Conservation (phyloP, 2,113 vertebrate species). For the Crocuta crocuta region DNA sequence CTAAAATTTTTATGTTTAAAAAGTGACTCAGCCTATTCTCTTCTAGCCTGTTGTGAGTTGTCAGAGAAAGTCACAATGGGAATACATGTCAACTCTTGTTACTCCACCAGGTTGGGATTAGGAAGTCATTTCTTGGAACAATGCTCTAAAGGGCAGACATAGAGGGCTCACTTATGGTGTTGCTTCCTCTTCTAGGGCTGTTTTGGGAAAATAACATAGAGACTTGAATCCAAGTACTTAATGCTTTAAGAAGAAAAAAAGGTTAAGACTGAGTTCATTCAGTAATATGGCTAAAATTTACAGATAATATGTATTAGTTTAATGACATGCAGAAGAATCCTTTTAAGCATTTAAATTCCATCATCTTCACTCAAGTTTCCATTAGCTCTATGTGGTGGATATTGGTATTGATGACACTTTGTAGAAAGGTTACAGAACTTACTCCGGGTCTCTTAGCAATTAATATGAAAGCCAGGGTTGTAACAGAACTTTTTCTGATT, state of each 20-base stretch:
- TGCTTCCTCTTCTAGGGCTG: not conserved
- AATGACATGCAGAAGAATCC: not conserved
- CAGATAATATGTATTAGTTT: not conserved
- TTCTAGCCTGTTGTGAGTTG: constrained; percentile 40
- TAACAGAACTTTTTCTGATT: constrained; percentile 14
- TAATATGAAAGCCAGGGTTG: not conserved
- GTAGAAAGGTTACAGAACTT: not conserved
- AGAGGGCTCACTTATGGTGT: not conserved
- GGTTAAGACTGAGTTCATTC: not conserved
- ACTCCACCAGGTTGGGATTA: constrained; percentile 28
- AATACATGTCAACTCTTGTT: constrained; percentile 44
- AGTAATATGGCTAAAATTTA: not conserved
- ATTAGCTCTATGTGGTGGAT: not conserved
- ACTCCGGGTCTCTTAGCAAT: not conserved
- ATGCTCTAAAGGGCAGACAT: constrained; percentile 52
- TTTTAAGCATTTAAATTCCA: not conserved
- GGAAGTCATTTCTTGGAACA: constrained; percentile 38
- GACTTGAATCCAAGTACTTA: not conserved
- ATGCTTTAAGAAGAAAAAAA: constrained; percentile 30
- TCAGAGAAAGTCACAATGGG: constrained; percentile 40
- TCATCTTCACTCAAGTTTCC: not conserved
- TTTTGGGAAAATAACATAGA: not conserved
- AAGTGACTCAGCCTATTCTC: not conserved
- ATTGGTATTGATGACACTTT: not conserved
- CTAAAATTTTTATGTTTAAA: constrained; percentile 58